Evolutionary conservation across 2,888 invertebrate genomes (phyloP).

Genomic region (Crocallis elinguaria): DNA sequence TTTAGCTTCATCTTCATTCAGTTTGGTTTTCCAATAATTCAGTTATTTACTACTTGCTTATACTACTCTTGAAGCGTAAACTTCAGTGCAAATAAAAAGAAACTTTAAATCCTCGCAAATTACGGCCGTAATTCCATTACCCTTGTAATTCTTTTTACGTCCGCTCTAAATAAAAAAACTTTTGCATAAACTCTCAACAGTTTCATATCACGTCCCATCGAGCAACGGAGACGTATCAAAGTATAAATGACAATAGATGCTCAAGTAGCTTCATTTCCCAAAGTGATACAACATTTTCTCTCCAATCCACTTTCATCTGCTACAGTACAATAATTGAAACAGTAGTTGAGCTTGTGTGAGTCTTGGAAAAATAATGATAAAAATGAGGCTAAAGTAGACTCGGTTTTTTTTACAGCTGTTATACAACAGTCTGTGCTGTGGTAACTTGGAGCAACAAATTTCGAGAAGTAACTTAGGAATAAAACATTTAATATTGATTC

Average conservation of each 20-base stretch:
- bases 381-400: too few relatives aligned
- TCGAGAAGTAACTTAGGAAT: too few relatives aligned
- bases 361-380: not conserved
- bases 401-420: too few relatives aligned
- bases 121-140: constrained; percentile 31
- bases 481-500: too few relatives aligned
- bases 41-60: not conserved
- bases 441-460: too few relatives aligned
- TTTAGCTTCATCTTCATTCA: too few relatives aligned
- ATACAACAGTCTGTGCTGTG: too few relatives aligned
- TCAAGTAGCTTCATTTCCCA: constrained; percentile 62
- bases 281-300: constrained; percentile 63
- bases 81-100: constrained; percentile 7
- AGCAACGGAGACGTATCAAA: constrained; percentile 48
- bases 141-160: constrained; percentile 25
- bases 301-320: constrained; percentile 58
- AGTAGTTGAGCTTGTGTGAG: constrained; percentile 11
- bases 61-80: not conserved
- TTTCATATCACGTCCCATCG: constrained; percentile 48
- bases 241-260: constrained; percentile 54
- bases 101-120: constrained; percentile 11
- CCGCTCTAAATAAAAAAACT: constrained; percentile 30
- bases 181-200: constrained; percentile 35
- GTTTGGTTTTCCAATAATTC: not conserved
- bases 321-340: constrained; percentile 37